Conservation (phyloP, 2,113 vertebrate species). For the Saccopteryx leptura region DNA sequence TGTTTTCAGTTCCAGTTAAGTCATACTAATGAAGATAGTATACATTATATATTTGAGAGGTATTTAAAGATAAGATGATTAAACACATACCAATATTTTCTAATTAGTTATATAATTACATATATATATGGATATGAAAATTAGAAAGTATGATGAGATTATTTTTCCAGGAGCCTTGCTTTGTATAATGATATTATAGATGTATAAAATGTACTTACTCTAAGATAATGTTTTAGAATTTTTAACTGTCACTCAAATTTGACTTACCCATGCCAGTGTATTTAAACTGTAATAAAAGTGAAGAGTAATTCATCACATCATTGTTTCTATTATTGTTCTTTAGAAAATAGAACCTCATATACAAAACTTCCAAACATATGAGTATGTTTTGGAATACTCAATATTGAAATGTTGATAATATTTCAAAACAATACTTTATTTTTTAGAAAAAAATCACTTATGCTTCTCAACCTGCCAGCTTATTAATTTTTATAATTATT, state of each 20-base stretch:
- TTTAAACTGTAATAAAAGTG: slow-evolving; percentile 52
- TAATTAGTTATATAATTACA: neutral
- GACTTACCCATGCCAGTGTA: neutral
- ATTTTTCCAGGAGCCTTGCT: neutral
- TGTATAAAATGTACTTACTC: neutral
- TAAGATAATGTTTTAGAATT: slow-evolving; percentile 48
- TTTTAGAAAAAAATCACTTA: slow-evolving; percentile 1
- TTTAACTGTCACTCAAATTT: neutral
- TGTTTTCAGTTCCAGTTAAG: neutral
- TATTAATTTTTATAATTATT: slow-evolving; percentile 13
- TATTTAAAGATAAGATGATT: slow-evolving; percentile 24
- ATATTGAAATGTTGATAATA: neutral
- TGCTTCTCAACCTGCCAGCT: slow-evolving; percentile 31
- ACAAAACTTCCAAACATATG: neutral
- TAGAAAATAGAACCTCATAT: neutral
- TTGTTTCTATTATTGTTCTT: neutral
- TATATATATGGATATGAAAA: neutral
- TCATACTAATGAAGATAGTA: neutral
- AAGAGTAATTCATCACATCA: neutral
- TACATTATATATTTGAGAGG: neutral
- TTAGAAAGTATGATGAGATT: neutral
- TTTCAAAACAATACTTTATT: neutral
- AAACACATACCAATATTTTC: neutral
- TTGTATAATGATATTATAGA: slow-evolving; percentile 39
- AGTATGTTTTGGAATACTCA: neutral